A percentile compares a stretch with the other conserved stretches of the same genome.
Conservation (phyloP, 2,113 vertebrate species). For the Apus apus region DNA sequence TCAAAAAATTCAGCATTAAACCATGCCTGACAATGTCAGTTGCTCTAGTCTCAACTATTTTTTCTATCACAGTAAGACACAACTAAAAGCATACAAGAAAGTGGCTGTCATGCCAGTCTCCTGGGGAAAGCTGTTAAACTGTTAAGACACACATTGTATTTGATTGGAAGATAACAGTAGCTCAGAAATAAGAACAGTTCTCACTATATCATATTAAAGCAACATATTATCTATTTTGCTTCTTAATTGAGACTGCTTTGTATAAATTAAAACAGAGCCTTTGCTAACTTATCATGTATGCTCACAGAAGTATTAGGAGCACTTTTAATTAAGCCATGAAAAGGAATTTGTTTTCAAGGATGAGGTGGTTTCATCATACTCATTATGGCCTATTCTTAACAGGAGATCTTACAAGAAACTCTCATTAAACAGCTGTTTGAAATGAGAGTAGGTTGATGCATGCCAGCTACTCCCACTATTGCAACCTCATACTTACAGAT, state of each 20-base stretch:
- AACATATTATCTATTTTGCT: slow-evolving; percentile 8
- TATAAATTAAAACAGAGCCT: slow-evolving; percentile 37
- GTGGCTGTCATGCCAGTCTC: neutral
- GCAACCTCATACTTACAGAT: neutral
- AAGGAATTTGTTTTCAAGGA: slow-evolving; percentile 56
- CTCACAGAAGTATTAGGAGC: slow-evolving; percentile 39
- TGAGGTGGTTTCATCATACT: slow-evolving; percentile 51
- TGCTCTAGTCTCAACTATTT: neutral
- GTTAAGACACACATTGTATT: neutral
- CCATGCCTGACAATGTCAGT: neutral
- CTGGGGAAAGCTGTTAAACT: neutral
- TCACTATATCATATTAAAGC: slow-evolving; percentile 22
- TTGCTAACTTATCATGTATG: slow-evolving; percentile 3
- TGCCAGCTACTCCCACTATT: neutral
- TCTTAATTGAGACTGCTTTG: slow-evolving; percentile 25
- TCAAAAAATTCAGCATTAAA: neutral
- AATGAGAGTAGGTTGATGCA: neutral
- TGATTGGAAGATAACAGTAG: neutral
- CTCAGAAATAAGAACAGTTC: slow-evolving; percentile 1
- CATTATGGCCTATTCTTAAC: slow-evolving; percentile 60
- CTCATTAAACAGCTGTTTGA: slow-evolving; percentile 61
- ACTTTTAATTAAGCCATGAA: slow-evolving; percentile 65
- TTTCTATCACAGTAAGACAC: neutral
- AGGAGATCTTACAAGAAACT: slow-evolving; percentile 44
- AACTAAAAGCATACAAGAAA: neutral